Evolutionary conservation across 2,797 vertebrate species (phyloP).

Genomic region (Phataginus tetradactyla): DNA sequence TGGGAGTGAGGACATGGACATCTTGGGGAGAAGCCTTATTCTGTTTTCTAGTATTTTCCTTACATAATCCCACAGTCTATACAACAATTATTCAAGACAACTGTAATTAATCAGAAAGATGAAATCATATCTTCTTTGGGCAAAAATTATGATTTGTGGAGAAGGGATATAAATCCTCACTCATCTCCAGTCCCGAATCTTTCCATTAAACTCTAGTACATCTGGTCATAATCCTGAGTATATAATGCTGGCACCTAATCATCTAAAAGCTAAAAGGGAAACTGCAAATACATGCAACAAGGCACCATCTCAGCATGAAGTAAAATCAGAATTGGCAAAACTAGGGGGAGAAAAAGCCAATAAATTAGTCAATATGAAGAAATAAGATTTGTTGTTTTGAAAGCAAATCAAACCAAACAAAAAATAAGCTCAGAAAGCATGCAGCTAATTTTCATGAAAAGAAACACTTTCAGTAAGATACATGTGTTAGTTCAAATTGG

Average conservation of each 20-base stretch:
- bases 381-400: neutral
- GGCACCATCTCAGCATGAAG: neutral
- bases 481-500: neutral
- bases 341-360: neutral
- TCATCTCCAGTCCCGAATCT: neutral
- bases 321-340: neutral
- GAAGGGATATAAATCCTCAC: neutral
- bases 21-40: neutral
- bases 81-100: neutral
- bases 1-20: fast-evolving
- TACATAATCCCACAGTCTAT: neutral
- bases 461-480: neutral
- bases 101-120: neutral
- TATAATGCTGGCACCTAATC: neutral
- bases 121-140: neutral
- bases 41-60: neutral
- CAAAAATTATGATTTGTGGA: neutral
- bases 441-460: neutral
- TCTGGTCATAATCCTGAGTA: too few relatives aligned
- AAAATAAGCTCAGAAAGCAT: neutral
- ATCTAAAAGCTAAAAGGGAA: neutral
- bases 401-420: neutral
- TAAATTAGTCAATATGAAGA: neutral
- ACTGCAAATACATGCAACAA: neutral
- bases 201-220: neutral